A percentile compares a stretch with the other conserved stretches of the same genome.
phyloP scores from a whole-genome alignment of 2,888 invertebrate species.

The Parelbella ahira region DNA sequence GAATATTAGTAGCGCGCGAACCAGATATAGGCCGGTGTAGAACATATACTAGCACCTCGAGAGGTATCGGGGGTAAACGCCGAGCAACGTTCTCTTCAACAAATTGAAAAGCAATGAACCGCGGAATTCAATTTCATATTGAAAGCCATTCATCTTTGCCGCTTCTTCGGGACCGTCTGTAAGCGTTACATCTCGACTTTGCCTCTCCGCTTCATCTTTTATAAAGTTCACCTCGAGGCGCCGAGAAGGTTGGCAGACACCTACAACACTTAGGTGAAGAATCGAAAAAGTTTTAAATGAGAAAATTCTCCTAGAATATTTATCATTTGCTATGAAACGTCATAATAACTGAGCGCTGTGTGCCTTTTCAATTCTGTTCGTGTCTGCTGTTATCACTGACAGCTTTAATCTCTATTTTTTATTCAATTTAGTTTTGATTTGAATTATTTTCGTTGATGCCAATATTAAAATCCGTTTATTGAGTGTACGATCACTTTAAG shows the following conservation, averaged over 20 bases:
- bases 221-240: conserved; percentile 53
- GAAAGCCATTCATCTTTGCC: conserved; percentile 82
- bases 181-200: conserved; percentile 74
- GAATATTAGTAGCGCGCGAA: no score
- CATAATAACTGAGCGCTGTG: conserved; percentile 10
- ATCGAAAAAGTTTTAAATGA: conserved; percentile 20
- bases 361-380: conserved; percentile 14
- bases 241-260: conserved; percentile 1
- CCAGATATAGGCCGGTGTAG: no score
- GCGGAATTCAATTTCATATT: conserved; percentile 86
- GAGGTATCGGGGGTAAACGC: conserved; percentile 64
- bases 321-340: conserved; percentile 8
- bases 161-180: conserved; percentile 71
- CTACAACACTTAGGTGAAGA: conserved; percentile 8
- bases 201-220: conserved; percentile 63
- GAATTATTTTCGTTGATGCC: no score
- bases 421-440: conserved; percentile 2
- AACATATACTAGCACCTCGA: conserved; percentile 50
- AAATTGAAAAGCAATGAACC: conserved; percentile 84
- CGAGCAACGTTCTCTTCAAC: conserved; percentile 70
- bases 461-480: no score
- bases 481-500: no score
- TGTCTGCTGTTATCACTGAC: no score
- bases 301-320: conserved; percentile 10
- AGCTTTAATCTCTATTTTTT: neutral